These are phyloP conservation scores for Drosophila pallidifrons DNA, from an alignment of 1,140 invertebrate genomes.

Conservation along the genomic window DNA sequence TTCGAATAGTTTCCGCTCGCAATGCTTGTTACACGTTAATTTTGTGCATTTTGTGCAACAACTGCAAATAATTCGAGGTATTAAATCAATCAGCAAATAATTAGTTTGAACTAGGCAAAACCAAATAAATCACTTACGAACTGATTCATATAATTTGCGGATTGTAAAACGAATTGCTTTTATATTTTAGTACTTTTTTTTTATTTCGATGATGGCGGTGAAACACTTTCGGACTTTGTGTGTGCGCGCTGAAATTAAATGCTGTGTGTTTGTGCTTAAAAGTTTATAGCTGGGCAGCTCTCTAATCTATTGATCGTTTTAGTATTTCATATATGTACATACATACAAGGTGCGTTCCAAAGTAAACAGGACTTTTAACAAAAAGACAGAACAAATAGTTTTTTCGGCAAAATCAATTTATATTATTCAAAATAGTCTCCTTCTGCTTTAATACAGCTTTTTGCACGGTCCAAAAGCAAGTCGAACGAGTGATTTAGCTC, in stretches of 20 bases:
- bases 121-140: background rate
- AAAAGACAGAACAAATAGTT: too few relatives aligned
- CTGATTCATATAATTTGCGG: constrained; percentile 3
- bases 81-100: too few relatives aligned
- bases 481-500: too few relatives aligned
- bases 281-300: constrained; percentile 7
- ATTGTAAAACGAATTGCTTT: background rate
- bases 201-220: background rate
- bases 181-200: too few relatives aligned
- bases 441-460: too few relatives aligned
- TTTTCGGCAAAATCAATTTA: too few relatives aligned
- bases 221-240: constrained; percentile 16
- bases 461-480: too few relatives aligned
- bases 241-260: constrained; percentile 1
- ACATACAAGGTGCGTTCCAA: too few relatives aligned
- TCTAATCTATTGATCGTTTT: constrained; percentile 18
- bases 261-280: constrained; percentile 1
- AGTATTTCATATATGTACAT: background rate
- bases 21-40: background rate
- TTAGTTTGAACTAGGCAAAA: background rate
- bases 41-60: too few relatives aligned
- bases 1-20: background rate
- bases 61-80: background rate
- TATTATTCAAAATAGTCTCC: too few relatives aligned
- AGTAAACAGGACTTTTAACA: too few relatives aligned